Conservation (phyloP, 2,888 invertebrate species). For the Macaria notata region DNA sequence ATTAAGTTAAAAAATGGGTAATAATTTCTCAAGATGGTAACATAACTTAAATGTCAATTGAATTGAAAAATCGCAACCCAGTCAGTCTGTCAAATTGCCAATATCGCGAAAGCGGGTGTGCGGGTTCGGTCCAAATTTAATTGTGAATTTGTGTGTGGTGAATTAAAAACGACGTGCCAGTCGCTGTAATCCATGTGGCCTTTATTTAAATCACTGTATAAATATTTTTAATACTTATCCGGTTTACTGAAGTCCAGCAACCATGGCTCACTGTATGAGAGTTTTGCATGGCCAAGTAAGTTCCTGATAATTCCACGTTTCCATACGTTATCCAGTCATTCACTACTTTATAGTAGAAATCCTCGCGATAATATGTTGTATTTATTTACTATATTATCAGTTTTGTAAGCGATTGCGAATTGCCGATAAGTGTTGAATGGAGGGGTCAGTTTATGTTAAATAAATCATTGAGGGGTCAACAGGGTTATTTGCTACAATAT, state of each 20-base stretch:
- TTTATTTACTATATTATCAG: conserved; percentile 64
- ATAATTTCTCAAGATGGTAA: background rate
- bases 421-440: conserved; percentile 56
- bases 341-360: conserved; percentile 14
- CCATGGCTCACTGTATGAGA: conserved; percentile 90
- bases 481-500: conserved; percentile 22
- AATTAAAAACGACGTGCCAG: conserved; percentile 40
- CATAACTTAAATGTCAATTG: conserved; percentile 31
- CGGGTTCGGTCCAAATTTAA: conserved; percentile 34
- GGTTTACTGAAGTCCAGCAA: conserved; percentile 69
- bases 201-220: conserved; percentile 50
- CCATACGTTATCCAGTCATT: conserved; percentile 15
- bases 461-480: conserved; percentile 52
- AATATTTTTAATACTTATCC: conserved; percentile 46
- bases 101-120: conserved; percentile 49
- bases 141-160: conserved; percentile 43
- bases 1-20: too few species aligned
- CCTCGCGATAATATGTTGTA: conserved; percentile 5
- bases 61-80: conserved; percentile 29
- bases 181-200: conserved; percentile 67
- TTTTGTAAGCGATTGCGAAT: conserved; percentile 37
- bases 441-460: conserved; percentile 56
- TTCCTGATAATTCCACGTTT: conserved; percentile 50
- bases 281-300: conserved; percentile 90
- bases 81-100: background rate